Conservation (phyloP, 2,113 vertebrate genomes). For the Lonchura striata region DNA sequence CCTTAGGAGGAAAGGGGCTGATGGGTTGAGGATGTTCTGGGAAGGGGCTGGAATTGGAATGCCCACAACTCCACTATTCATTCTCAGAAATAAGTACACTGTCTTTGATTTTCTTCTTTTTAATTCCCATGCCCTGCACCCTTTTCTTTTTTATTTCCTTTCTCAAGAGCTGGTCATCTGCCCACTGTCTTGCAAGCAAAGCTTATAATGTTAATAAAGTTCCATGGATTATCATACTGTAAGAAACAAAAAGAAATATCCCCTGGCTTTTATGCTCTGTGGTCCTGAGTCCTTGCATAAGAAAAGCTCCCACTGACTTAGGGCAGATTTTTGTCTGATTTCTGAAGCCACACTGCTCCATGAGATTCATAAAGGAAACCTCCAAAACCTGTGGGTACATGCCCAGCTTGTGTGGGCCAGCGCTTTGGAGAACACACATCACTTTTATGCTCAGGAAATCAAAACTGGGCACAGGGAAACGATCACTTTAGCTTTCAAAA, state of each 20-base stretch:
- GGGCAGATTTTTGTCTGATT: constrained; percentile 26
- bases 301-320: background rate
- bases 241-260: background rate
- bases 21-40: background rate
- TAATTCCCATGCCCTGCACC: background rate
- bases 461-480: background rate
- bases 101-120: background rate
- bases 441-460: constrained; percentile 25
- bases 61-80: background rate
- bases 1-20: background rate
- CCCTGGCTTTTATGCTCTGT: background rate
- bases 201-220: background rate
- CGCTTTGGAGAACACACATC: background rate
- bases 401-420: constrained; percentile 21
- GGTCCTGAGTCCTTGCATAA: background rate
- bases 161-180: background rate
- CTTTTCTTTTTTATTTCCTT: rapidly evolving
- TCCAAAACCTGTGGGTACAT: constrained; percentile 8
- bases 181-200: background rate
- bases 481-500: constrained; percentile 24
- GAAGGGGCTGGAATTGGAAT: rapidly evolving
- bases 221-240: background rate
- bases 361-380: constrained; percentile 8
- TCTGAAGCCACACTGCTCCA: background rate
- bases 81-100: background rate